phyloP scores from a whole-genome alignment of 2,888 invertebrate species.

The Thymelicus lineola region DNA sequence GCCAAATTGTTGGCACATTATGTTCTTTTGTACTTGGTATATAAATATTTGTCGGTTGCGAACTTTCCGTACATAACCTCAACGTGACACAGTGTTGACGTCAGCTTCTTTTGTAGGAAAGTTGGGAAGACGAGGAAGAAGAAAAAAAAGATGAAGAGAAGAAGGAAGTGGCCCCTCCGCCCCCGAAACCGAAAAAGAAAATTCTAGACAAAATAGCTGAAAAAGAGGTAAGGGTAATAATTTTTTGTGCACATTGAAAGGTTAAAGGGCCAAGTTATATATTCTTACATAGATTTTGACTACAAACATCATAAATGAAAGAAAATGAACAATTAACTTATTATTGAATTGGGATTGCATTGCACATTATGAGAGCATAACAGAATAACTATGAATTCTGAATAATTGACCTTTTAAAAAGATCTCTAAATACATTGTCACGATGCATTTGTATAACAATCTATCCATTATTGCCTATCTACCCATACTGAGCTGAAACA shows the following conservation, averaged over 20 bases:
- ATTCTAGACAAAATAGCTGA: constrained; percentile 93
- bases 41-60: constrained; percentile 28
- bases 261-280: constrained; percentile 35
- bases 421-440: no score
- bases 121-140: constrained; percentile 96
- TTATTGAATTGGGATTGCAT: background rate
- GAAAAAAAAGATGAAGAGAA: constrained; percentile 92
- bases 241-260: constrained; percentile 29
- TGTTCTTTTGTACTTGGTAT: constrained; percentile 41
- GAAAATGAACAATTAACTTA: background rate
- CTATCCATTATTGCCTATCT: no score
- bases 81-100: constrained; percentile 76
- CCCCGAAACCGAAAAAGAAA: constrained; percentile 89
- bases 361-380: background rate
- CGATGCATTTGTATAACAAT: no score
- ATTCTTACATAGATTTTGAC: constrained; percentile 2
- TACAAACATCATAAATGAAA: no score
- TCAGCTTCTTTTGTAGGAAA: constrained; percentile 88
- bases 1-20: constrained; percentile 60
- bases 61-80: constrained; percentile 68
- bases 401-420: background rate
- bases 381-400: background rate
- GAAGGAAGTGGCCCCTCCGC: constrained; percentile 84
- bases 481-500: no score
- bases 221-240: constrained; percentile 88